Conservation (phyloP, 2,888 invertebrate species). For the Perithous albicinctus region DNA sequence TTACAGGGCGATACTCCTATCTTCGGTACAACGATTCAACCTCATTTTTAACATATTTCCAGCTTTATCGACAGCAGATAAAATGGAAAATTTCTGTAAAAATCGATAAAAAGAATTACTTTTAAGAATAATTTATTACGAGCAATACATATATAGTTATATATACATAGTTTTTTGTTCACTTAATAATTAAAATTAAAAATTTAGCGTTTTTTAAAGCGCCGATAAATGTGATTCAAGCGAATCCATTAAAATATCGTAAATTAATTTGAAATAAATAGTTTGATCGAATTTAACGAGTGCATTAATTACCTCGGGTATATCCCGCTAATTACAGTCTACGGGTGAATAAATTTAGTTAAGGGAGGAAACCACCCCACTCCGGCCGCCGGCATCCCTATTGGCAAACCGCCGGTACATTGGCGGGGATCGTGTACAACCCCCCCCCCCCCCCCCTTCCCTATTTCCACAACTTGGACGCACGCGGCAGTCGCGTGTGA, state of each 20-base stretch:
- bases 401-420: conserved; percentile 18
- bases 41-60: too few species aligned
- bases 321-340: conserved; percentile 19
- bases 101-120: neutral
- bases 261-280: neutral
- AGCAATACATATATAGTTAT: neutral
- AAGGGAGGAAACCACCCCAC: too few species aligned
- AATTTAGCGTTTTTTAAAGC: neutral
- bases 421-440: neutral
- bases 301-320: neutral
- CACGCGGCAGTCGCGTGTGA: conserved; percentile 72
- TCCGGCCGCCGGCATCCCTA: conserved; percentile 6
- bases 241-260: neutral
- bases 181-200: neutral
- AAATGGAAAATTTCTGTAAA: too few species aligned
- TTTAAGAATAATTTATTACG: too few species aligned
- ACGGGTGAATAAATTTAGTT: too few species aligned
- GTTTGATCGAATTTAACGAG: neutral
- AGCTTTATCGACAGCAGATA: neutral
- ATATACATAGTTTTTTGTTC: neutral
- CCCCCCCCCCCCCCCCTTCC: too few species aligned
- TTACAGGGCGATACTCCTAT: neutral
- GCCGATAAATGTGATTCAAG: neutral
- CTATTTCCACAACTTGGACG: too few species aligned
- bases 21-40: neutral